Base-by-base conservation (phyloP, 2,113 vertebrate species). In the Arvicanthis niloticus region DNA sequence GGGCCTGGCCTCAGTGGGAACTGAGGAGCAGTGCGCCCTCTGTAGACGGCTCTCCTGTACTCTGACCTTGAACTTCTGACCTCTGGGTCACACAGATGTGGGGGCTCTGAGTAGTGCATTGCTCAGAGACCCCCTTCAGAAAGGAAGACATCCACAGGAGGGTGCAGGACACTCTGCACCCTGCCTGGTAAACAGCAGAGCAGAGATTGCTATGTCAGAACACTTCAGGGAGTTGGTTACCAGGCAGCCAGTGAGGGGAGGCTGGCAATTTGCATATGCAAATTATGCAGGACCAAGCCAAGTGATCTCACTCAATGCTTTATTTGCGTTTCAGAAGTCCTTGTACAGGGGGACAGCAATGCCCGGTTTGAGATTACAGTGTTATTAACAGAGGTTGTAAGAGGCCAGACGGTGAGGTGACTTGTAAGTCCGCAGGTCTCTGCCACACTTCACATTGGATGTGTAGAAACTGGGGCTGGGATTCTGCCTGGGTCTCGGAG, bases 401-500 rank as follows among this genome's bases (percentile, higher is more conserved):
- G 76, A 15, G 17, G 2, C 37, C 6, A 6, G 37, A 12, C 17
- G 7, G 5, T 88, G 65, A 16, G 29, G 0, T 5, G 26, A 60
- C 56, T 7, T 15, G 7, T 4, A 13, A 45, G 26, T 24, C 53
- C 0, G 0, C 0, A 7, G 48, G 78, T 31, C 3, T 37, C 60
- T 9, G 0, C 37, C 1, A 16, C 3, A 12, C 0, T 9, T 48
- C 37, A 17, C 42, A 1, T 37, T 10, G 1, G 34, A 78, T 34
- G 21, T 4, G 29, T 58, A 19, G 62, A 22, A 13, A 37, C 17
- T 0, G 67, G 40, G 31, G 68, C 22, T 29, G 7, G n/a, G 68
- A 5, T 45, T 1, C 4, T 12, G 40, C 42, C 37, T 51, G 3
- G 42, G 67, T 22, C 73, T 58, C 22, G 3, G 80, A 40, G 48